Evolutionary conservation across 2,797 vertebrate genomes (phyloP), one percentile per base, ranked within the genome.

Genomic region (Melanotaenia parkinsoni): DNA sequence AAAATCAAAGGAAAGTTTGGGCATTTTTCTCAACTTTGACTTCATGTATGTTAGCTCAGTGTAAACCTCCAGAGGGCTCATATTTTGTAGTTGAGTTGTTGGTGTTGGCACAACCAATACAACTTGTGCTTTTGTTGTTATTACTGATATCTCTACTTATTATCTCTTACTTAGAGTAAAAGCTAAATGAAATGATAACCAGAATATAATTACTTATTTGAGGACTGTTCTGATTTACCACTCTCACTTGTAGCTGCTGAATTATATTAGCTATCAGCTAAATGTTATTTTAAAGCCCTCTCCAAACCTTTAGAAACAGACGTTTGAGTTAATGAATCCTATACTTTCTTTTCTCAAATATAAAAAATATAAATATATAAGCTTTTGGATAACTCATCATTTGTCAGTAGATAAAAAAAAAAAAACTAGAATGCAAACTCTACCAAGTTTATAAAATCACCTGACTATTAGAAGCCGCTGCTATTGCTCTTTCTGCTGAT

Each of bases 11-110:
- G 30, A 18, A 40, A 53, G 63, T 67, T 30, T 70, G 26, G 59
- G 64, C 53, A 66, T 32, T 83, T 81, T 79, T 38, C 63, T 63
- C 24, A 65, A 12, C 33, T 61, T 53, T 66, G 37, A 67, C 1
- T 65, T 28, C 53, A 63, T 63, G 47, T 71, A 75, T 51, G 56
- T 72, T 75, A 5, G 58, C 72, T 59, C n/a, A 24, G 28, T 73
- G 67, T 67, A 53, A 57, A 57, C 56, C 33, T 72, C 16, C 37
- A 24, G 2, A 35, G 32, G 12, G 5, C 54, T 73, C 37, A 18
- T 56, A 20, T 50, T 64, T 61, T 56, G 37, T 18, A 63, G 16
- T 18, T 57, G 14, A 30, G 14, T 3, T 57, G 12, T 5, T 57
- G n/a, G 20, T 43, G 43, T 18, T 40, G 4, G 51, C n/a, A 50